phyloP scores from a whole-genome alignment of 1,140 invertebrate genomes.

The Helicoverpa zea region DNA sequence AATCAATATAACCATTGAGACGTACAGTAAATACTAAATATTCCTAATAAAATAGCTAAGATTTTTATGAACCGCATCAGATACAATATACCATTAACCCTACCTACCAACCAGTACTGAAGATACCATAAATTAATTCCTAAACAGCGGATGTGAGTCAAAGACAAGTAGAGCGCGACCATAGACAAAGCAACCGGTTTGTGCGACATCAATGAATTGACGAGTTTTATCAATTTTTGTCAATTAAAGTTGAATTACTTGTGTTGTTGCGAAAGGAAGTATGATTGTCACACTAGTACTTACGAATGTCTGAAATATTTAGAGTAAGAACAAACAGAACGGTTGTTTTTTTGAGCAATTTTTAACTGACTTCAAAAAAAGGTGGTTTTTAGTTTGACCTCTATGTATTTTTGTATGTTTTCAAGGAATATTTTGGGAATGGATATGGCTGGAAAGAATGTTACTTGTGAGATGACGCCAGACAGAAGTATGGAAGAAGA shows the following conservation, averaged over 20 bases:
- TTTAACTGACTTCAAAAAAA: too few relatives aligned
- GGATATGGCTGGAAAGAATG: too few relatives aligned
- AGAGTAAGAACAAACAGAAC: too few relatives aligned
- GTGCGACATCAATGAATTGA: not conserved
- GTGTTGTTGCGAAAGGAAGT: not conserved
- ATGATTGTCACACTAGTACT: not conserved
- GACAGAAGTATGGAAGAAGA: too few relatives aligned
- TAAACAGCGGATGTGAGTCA: not conserved
- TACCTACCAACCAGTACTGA: not conserved
- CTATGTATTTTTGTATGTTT: too few relatives aligned
- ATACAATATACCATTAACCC: constrained; percentile 4
- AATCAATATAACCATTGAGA: too few relatives aligned
- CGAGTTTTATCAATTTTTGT: not conserved
- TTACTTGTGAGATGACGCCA: too few relatives aligned
- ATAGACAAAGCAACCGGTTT: constrained; percentile 1
- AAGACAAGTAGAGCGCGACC: constrained; percentile 7
- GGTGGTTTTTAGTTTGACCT: too few relatives aligned
- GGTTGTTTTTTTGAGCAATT: too few relatives aligned
- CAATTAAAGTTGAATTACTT: not conserved
- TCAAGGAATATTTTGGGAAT: too few relatives aligned
- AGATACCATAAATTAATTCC: constrained; percentile 6
- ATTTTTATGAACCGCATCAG: not conserved
- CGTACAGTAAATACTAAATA: too few relatives aligned
- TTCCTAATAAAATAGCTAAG: not conserved
- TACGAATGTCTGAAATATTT: too few relatives aligned